Evolutionary conservation across 2,888 invertebrate species (phyloP).

Genomic region (Lithosia quadra): DNA sequence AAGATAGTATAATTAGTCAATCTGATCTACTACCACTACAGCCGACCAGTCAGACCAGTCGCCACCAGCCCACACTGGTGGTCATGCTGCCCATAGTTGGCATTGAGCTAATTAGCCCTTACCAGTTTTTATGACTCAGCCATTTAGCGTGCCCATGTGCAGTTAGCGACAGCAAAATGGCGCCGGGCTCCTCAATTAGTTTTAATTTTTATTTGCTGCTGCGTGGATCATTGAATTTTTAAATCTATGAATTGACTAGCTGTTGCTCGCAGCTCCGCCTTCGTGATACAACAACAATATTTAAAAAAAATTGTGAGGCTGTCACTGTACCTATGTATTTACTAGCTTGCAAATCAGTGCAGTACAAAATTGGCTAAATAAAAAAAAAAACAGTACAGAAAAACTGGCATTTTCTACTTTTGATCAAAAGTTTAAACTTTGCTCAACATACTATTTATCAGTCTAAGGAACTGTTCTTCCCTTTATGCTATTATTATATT

Average conservation of each 20-base stretch:
- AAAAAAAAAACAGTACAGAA: not conserved
- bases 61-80: not conserved
- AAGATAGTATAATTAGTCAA: not conserved
- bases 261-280: not conserved
- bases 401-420: not conserved
- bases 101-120: not conserved
- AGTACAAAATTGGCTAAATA: no score
- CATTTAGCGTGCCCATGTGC: conserved; percentile 12
- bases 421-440: not conserved
- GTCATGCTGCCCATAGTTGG: not conserved
- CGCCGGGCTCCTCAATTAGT: not conserved
- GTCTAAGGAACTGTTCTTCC: no score
- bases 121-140: conserved; percentile 10
- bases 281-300: no score
- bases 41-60: not conserved
- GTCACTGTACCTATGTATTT: no score
- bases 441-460: not conserved
- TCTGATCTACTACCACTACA: not conserved
- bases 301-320: not conserved
- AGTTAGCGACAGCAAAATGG: conserved; percentile 14
- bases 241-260: not conserved
- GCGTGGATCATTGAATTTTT: not conserved
- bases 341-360: no score
- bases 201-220: not conserved
- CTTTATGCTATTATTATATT: not conserved